These are phyloP conservation scores for zebrafish (Danio rerio) DNA, from an alignment of 2,113 vertebrate species.

Conservation along the genomic window DNA sequence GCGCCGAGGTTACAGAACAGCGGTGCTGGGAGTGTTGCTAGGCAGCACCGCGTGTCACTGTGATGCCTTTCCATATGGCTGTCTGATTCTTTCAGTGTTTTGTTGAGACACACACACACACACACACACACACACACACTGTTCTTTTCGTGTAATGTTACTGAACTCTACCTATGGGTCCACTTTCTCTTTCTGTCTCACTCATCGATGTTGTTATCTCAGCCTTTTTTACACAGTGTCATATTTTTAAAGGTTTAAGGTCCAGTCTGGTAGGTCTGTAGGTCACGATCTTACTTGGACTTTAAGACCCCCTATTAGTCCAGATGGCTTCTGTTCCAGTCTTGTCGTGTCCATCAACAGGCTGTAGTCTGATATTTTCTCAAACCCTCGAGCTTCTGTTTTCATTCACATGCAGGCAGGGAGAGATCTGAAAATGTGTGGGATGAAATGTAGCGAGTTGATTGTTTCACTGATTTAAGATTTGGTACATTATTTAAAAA, in stretches of 20 bases:
- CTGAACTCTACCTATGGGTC: constrained; percentile 16
- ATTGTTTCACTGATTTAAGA: background rate
- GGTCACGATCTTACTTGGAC: background rate
- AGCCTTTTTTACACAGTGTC: background rate
- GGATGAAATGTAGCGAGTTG: background rate
- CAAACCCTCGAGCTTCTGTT: background rate
- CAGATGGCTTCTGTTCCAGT: constrained; percentile 1
- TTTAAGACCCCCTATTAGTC: background rate
- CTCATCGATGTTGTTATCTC: background rate
- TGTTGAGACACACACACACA: background rate
- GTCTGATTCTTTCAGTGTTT: constrained; percentile 39
- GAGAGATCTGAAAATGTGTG: background rate
- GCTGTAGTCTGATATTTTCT: background rate
- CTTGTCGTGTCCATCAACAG: constrained; percentile 13
- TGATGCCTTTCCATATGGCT: constrained; percentile 47
- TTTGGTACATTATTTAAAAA: background rate
- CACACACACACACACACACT: constrained; percentile 9
- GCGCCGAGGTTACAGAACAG: constrained; percentile 36
- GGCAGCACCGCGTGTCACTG: constrained; percentile 37
- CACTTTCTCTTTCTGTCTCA: background rate
- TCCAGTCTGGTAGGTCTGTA: background rate
- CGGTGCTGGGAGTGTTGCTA: constrained; percentile 48
- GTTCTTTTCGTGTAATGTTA: background rate
- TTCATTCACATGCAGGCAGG: background rate
- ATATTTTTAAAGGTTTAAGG: background rate